These are phyloP conservation scores for Micromesistius poutassou DNA, from an alignment of 2,797 vertebrate species.

Conservation along the genomic window DNA sequence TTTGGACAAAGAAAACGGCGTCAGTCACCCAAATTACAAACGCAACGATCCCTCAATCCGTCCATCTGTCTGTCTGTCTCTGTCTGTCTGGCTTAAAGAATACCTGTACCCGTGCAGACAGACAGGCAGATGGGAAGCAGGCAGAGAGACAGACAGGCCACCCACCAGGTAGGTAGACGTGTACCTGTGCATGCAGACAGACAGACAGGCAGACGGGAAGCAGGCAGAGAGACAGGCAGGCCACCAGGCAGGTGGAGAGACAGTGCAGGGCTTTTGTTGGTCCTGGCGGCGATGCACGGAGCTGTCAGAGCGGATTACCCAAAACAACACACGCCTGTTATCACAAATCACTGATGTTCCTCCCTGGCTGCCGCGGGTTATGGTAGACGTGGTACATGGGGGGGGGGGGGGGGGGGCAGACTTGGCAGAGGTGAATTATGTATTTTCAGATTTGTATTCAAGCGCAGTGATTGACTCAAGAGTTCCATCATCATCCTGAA, in stretches of 20 bases:
- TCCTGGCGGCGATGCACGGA: neutral
- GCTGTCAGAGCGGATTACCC: neutral
- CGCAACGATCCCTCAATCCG: neutral
- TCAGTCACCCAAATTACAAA: neutral
- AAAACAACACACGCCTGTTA: neutral
- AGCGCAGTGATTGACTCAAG: neutral
- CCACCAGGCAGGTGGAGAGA: neutral
- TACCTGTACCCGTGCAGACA: neutral
- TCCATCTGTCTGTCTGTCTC: neutral
- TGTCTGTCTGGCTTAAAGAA: neutral
- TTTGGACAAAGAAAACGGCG: neutral
- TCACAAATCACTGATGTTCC: neutral
- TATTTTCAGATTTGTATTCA: neutral
- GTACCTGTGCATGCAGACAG: neutral
- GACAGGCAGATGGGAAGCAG: neutral
- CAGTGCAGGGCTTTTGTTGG: neutral
- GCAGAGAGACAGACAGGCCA: neutral
- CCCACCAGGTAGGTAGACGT: no score
- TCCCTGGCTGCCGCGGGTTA: neutral
- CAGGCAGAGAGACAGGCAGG: slow-evolving; percentile 8
- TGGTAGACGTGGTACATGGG: no score
- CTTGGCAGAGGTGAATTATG: neutral
- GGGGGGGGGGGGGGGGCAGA: no score
- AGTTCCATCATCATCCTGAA: neutral
- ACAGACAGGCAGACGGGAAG: neutral